A percentile compares a stretch with the other conserved stretches of the same genome.
phyloP scores from a whole-genome alignment of 2,113 vertebrate species.

The Megaceryle torquata region DNA sequence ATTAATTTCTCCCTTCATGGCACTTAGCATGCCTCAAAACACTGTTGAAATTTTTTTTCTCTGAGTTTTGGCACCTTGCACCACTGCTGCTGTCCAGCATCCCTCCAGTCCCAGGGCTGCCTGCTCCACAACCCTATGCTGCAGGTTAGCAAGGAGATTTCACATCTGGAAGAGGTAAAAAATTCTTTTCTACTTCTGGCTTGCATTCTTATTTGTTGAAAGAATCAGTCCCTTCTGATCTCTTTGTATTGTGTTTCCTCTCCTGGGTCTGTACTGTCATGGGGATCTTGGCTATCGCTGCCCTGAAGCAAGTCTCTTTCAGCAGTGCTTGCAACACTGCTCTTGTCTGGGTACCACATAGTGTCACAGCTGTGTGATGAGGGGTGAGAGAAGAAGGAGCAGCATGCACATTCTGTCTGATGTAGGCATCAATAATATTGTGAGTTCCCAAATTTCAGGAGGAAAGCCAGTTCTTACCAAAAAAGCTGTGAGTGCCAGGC shows the following conservation, averaged over 20 bases:
- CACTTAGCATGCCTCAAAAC: neutral
- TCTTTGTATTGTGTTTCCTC: neutral
- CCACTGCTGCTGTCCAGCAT: neutral
- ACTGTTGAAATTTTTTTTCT: neutral
- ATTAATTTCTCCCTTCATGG: neutral
- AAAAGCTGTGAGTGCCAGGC: accelerated
- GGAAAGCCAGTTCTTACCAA: neutral
- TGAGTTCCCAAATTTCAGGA: neutral
- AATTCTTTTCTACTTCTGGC: neutral
- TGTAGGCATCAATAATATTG: neutral
- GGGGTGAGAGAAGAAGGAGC: neutral
- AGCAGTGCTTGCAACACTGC: neutral
- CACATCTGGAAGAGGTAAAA: neutral
- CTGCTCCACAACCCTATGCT: neutral
- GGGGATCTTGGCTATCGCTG: neutral
- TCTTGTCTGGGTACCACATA: neutral
- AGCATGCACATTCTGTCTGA: neutral
- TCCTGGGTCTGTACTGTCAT: neutral
- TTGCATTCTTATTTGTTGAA: neutral
- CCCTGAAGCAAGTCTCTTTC: neutral
- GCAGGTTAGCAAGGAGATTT: neutral
- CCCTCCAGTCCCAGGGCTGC: neutral
- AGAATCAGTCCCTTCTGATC: neutral
- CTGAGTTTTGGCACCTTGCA: neutral
- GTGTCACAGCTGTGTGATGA: neutral